These are phyloP conservation scores for Diloba caeruleocephala DNA, from an alignment of 2,888 invertebrate species.

Conservation along the genomic window DNA sequence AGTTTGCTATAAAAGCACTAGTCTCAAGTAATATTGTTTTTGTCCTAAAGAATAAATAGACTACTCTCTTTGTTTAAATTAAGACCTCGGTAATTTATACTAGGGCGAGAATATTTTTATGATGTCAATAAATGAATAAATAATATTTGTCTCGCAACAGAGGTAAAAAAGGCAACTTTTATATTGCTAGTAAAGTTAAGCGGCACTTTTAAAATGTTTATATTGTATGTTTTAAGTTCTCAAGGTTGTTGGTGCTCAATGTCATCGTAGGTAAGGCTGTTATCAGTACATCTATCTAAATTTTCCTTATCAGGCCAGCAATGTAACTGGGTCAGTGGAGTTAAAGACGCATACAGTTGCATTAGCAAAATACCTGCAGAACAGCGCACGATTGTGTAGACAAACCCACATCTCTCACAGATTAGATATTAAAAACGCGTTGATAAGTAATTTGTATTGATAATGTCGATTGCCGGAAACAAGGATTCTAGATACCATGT, in stretches of 20 bases:
- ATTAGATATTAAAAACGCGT: slow-evolving; percentile 16
- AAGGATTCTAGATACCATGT: slow-evolving; percentile 15
- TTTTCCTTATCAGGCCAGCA: slow-evolving; percentile 75
- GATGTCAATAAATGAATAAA: neutral
- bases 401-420: slow-evolving; percentile 7
- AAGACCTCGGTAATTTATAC: neutral
- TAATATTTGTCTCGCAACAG: neutral
- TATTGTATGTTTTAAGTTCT: slow-evolving; percentile 9
- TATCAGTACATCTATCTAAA: slow-evolving; percentile 81
- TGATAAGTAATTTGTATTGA: slow-evolving; percentile 9
- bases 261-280: slow-evolving; percentile 77
- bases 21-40: slow-evolving; percentile 12
- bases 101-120: neutral
- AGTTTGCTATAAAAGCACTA: slow-evolving; percentile 13
- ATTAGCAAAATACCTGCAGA: slow-evolving; percentile 50
- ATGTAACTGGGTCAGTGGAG: slow-evolving; percentile 76
- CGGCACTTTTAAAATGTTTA: neutral
- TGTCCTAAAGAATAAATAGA: neutral
- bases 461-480: slow-evolving; percentile 12
- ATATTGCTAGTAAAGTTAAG: neutral
- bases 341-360: slow-evolving; percentile 52
- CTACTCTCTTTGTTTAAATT: neutral
- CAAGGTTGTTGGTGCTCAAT: slow-evolving; percentile 78
- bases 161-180: neutral
- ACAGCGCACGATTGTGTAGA: slow-evolving; percentile 2